Conservation (phyloP, 2,113 vertebrate species). For the Poeciliopsis turrubarensis region DNA sequence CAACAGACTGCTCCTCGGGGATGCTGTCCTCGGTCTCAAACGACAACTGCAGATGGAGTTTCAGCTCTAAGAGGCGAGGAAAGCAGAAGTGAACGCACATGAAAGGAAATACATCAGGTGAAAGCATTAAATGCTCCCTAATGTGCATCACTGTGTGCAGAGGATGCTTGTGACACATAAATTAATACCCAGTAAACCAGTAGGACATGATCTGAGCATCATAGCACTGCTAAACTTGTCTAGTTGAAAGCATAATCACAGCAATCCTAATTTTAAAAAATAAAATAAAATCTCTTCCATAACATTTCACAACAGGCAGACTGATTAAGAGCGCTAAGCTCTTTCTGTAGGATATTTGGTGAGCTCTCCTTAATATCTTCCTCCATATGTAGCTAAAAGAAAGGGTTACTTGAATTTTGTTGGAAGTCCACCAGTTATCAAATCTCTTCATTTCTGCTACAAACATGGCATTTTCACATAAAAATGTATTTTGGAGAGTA, state of each 20-base stretch:
- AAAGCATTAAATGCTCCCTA: neutral
- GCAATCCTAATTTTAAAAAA: neutral
- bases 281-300: too few relatives aligned
- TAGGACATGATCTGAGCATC: neutral
- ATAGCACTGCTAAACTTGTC: neutral
- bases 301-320: too few relatives aligned
- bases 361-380: too few relatives aligned
- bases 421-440: too few relatives aligned
- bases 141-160: neutral
- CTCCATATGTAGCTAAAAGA: too few relatives aligned
- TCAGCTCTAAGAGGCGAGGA: conserved; percentile 74
- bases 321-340: too few relatives aligned
- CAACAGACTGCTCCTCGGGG: conserved; percentile 44
- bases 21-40: conserved; percentile 74
- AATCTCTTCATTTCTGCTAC: too few relatives aligned
- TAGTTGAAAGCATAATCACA: neutral
- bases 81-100: neutral
- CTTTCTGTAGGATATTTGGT: too few relatives aligned
- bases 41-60: conserved; percentile 78
- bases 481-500: neutral
- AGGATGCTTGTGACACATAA: neutral
- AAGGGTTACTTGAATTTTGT: too few relatives aligned
- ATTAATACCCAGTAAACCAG: neutral
- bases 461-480: too few relatives aligned
- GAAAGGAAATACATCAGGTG: neutral